Evolutionary conservation across 2,888 invertebrate genomes (phyloP).

Genomic region (Drosophila diplacantha): DNA sequence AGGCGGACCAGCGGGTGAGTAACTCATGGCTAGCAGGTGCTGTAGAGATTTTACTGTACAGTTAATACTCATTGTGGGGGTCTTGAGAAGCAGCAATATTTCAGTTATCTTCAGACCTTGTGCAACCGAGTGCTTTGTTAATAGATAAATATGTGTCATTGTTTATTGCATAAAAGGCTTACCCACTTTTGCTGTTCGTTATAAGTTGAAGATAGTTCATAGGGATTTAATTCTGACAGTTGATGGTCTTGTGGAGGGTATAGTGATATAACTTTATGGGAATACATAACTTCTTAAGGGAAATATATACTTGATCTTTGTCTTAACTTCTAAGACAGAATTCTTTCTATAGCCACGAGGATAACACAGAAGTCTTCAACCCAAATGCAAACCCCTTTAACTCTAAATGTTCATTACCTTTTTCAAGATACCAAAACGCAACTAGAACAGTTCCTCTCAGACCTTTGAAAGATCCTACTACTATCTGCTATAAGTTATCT

Average conservation of each 20-base stretch:
- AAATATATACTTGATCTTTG: neutral
- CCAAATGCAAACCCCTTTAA: neutral
- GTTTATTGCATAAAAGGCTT: neutral
- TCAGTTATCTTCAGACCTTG: neutral
- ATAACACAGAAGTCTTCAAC: neutral
- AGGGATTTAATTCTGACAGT: neutral
- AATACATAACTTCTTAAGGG: neutral
- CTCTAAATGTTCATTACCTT: neutral
- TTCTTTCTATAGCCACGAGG: neutral
- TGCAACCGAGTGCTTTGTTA: neutral
- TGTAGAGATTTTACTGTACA: neutral
- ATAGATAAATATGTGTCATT: neutral
- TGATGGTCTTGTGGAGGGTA: neutral
- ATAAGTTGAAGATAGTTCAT: neutral
- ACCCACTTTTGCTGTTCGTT: accelerated
- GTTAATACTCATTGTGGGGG: neutral
- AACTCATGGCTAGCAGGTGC: neutral
- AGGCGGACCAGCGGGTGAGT: constrained; percentile 54
- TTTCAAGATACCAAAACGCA: neutral
- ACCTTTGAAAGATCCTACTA: neutral
- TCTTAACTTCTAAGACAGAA: neutral
- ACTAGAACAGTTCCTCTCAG: neutral
- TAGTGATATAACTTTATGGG: neutral
- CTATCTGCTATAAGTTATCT: neutral
- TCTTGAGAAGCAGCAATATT: neutral